phyloP scores from a whole-genome alignment of 2,113 vertebrate genomes.

The Gavialis gangeticus region DNA sequence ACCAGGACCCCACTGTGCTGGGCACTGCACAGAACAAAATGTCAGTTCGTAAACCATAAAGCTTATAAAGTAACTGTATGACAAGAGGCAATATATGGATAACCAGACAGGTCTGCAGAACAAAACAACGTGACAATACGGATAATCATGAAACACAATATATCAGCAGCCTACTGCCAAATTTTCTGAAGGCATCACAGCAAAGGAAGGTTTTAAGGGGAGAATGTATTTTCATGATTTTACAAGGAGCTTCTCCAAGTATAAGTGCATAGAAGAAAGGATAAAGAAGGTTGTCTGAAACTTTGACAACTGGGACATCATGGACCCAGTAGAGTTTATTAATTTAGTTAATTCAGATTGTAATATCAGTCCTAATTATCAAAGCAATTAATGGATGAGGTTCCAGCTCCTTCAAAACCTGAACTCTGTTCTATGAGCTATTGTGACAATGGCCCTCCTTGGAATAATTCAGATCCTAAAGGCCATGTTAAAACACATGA shows the following conservation, averaged over 20 bases:
- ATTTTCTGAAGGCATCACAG: background rate
- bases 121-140: background rate
- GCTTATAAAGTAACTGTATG: background rate
- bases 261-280: background rate
- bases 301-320: background rate
- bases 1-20: background rate
- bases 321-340: background rate
- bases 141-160: background rate
- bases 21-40: background rate
- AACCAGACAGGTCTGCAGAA: background rate
- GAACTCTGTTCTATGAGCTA: background rate
- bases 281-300: background rate
- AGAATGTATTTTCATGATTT: background rate
- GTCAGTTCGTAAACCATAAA: background rate
- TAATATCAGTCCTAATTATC: background rate
- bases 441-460: background rate
- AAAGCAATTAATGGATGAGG: background rate
- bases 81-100: background rate
- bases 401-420: background rate
- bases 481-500: background rate
- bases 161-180: background rate
- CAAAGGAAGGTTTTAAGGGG: background rate
- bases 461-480: background rate
- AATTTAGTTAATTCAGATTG: background rate
- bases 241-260: background rate